A percentile compares a stretch with the other conserved stretches of the same genome.
These are phyloP conservation scores for Peromyscus nudipes DNA, from an alignment of 2,797 vertebrate genomes.

Conservation along the genomic window DNA sequence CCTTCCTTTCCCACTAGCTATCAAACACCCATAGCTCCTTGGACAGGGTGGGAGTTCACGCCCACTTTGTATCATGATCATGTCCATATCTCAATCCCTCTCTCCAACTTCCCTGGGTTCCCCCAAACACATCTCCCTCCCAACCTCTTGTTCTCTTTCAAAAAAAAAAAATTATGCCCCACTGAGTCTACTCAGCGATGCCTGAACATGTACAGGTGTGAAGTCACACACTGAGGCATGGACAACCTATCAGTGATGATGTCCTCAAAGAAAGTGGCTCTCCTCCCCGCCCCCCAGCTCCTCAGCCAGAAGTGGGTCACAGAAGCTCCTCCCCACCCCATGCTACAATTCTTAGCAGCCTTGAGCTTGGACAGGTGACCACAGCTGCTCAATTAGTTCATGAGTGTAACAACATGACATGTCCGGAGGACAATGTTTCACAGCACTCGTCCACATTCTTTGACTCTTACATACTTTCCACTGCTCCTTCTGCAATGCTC, in stretches of 20 bases:
- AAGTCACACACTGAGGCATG: neutral
- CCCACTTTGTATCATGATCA: neutral
- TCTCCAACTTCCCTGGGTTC: neutral
- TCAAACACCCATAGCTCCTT: neutral
- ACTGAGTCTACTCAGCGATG: neutral
- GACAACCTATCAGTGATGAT: neutral
- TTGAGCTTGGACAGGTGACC: neutral
- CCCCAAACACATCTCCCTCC: neutral
- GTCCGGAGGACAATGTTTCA: too few species aligned
- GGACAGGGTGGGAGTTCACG: neutral
- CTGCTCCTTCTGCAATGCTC: too few species aligned
- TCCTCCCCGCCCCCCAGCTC: too few species aligned
- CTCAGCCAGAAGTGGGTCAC: neutral
- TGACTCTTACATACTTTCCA: neutral
- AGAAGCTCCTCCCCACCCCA: neutral
- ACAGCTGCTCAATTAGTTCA: neutral
- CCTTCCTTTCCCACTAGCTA: neutral
- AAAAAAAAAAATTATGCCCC: neutral
- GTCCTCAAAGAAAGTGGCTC: neutral
- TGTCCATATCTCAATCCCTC: neutral
- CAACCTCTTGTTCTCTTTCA: neutral
- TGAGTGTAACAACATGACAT: neutral
- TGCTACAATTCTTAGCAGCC: too few species aligned
- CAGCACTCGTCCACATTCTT: too few species aligned
- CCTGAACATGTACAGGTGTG: neutral